Evolutionary conservation across 2,888 invertebrate genomes (phyloP), one percentile per base, ranked within the genome.

Genomic region (Ormia ochracea): DNA sequence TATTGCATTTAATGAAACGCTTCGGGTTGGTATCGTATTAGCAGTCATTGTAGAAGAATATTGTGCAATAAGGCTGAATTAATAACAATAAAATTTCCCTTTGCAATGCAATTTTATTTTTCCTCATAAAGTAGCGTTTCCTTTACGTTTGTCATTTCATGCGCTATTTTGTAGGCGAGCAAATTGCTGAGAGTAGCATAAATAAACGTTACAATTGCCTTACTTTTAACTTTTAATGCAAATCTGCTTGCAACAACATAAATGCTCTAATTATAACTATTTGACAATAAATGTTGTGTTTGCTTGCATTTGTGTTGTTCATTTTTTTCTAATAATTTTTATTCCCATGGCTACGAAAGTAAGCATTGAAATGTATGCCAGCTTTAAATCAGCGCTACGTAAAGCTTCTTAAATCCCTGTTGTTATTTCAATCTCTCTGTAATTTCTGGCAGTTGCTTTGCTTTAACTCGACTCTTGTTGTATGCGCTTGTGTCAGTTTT

Each of bases 251-350:
- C 41, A 70, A 59, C 70, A 70, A 79, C 70, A 72, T 80, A 72
- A 76, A 61, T 72, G 76, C 68, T 76, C 80, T 76, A 76, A 72
- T 76, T 76, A 76, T 80, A 76, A 80, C 54, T 76, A n/a, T n/a
- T n/a, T n/a, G n/a, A n/a, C n/a, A n/a, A n/a, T n/a, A n/a, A 72
- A 72, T 80, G 76, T 76, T 68, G 26, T 69, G 59, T 10, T 14
- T 56, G 7, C 26, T 17, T 38, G 3, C 10, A 7, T 36, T 48
- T 14, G 23, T 36, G 7, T 63, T 50, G 17, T 26, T 63, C 19
- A 43, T 41, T 75, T 31, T 33, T 41, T 50, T 23, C 41, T 43
- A 45, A 12, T 41, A 28, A 14, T 21, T 33, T n/a, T 17, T 26
- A 38, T 45, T 56, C 58, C 28, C 31, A 59, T 59, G 48, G 10